Evolutionary conservation across 2,888 invertebrate species (phyloP).

Genomic region (Argynnis bischoffii): DNA sequence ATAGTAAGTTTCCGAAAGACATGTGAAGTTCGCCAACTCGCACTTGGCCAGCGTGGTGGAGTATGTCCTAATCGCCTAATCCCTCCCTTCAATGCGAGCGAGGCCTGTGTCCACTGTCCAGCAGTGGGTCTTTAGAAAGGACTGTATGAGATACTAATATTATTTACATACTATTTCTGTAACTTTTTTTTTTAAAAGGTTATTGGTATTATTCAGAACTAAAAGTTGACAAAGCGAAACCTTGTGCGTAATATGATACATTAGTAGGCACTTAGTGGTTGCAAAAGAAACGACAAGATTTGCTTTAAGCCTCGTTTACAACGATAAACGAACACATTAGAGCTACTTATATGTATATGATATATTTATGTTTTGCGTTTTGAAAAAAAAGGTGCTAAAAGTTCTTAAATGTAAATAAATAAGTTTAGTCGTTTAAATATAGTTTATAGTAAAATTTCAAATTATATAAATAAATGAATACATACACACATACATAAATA

Average conservation of each 20-base stretch:
- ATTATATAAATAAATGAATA: too few species aligned
- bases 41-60: too few species aligned
- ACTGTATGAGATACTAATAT: too few species aligned
- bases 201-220: constrained; percentile 10
- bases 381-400: constrained; percentile 18
- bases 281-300: constrained; percentile 36
- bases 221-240: constrained; percentile 5
- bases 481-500: neutral
- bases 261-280: constrained; percentile 39
- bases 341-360: constrained; percentile 16
- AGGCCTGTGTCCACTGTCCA: too few species aligned
- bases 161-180: too few species aligned
- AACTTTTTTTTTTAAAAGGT: too few species aligned
- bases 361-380: constrained; percentile 24
- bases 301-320: constrained; percentile 29
- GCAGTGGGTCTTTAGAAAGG: too few species aligned
- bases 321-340: constrained; percentile 26
- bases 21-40: too few species aligned
- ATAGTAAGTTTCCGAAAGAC: too few species aligned
- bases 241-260: constrained; percentile 17
- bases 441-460: too few species aligned
- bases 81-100: too few species aligned
- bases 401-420: constrained; percentile 4
- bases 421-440: neutral
- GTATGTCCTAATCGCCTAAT: too few species aligned